A percentile compares a stretch with the other conserved stretches of the same genome.
Conservation (phyloP, 2,797 vertebrate genomes). For the Tachyglossus aculeatus region DNA sequence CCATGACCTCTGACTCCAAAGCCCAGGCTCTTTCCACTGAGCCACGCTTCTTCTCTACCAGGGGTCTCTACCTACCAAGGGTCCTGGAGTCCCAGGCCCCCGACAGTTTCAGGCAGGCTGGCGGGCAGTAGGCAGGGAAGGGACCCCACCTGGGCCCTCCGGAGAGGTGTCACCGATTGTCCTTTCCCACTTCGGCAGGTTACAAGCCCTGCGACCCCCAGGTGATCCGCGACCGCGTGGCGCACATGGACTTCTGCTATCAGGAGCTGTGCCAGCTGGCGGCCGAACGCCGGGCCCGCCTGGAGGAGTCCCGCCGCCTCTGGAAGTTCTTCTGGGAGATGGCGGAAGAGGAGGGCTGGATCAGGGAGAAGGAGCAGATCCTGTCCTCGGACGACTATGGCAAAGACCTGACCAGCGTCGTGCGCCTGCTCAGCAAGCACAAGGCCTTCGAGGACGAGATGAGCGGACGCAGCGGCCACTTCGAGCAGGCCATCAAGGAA, state of each 20-base stretch:
- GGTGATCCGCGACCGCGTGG: constrained; percentile 91
- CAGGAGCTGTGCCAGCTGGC: constrained; percentile 94
- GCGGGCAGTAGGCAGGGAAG: too few relatives aligned
- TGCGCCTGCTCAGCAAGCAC: constrained; percentile 93
- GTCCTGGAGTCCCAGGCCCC: too few relatives aligned
- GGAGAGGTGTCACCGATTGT: neutral
- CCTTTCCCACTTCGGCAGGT: constrained; percentile 70
- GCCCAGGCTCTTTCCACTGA: too few relatives aligned
- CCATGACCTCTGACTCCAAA: too few relatives aligned
- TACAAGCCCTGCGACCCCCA: constrained; percentile 97
- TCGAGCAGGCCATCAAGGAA: constrained; percentile 91
- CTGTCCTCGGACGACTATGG: constrained; percentile 93
- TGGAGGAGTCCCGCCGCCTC: constrained; percentile 94
- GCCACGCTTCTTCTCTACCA: too few relatives aligned
- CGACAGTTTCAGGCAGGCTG: too few relatives aligned
- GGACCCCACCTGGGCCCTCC: too few relatives aligned
- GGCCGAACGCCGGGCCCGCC: constrained; percentile 86
- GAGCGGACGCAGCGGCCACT: constrained; percentile 88
- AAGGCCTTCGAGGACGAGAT: constrained; percentile 96
- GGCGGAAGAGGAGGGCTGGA: constrained; percentile 98
- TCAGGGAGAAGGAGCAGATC: constrained; percentile 97
- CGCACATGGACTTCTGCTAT: constrained; percentile 98
- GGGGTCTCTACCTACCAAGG: too few relatives aligned
- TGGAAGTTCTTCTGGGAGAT: constrained; percentile 99
- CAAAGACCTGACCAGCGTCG: constrained; percentile 91